Base-by-base conservation (phyloP, 2,888 invertebrate genomes). In the Oscheius onirici region DNA sequence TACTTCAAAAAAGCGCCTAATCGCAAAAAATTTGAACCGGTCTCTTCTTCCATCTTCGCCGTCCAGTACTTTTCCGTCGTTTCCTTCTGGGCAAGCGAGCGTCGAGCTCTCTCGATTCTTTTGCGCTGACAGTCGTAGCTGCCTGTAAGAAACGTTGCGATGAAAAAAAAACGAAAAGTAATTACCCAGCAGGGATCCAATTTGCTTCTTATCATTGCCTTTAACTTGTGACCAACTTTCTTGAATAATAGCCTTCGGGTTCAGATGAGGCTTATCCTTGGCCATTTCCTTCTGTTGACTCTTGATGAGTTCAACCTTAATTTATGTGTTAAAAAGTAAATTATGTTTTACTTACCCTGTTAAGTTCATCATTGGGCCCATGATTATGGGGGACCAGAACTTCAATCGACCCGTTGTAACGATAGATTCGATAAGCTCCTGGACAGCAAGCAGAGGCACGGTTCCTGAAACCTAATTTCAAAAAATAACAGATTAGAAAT, bases 221-320 rank as follows among this genome's bases (percentile, higher is more conserved):
- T 46, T 20, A 10, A 20, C 20, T 55, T 55, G 8, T 1, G 20
- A 13, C 17, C n/a, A 22, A 52, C 52, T 20, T 17, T 52, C 52
- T 24, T 24, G 17, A 24, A 52, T 40, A 17, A 58, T 58, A 11
- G 40, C 41, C 17, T 58, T 58, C 20, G 41, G 41, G 41, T 58
- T 24, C 20, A 58, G 41, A 41, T 58, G 15, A 2, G 58, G 58
- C 5, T 40, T 28, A 20, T 58, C 58, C 41, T 58, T 58, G 58
- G 58, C 58, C 58, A 58, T 58, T 17, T 41, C 58, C 20, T 58
- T 58, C 2, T 58, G 58, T 8, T 22, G n/a, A 22, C 8, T 41
- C 41, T 58, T 58, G n/a, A 58, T 58, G 2, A 58, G 11, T 17
- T 58, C 58, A 1, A 40, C 20, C 58, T 58, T n/a, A 20, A 43